A percentile compares a stretch with the other conserved stretches of the same genome.
Conservation (phyloP, 2,113 vertebrate genomes). For the Corythornis vintsioides region DNA sequence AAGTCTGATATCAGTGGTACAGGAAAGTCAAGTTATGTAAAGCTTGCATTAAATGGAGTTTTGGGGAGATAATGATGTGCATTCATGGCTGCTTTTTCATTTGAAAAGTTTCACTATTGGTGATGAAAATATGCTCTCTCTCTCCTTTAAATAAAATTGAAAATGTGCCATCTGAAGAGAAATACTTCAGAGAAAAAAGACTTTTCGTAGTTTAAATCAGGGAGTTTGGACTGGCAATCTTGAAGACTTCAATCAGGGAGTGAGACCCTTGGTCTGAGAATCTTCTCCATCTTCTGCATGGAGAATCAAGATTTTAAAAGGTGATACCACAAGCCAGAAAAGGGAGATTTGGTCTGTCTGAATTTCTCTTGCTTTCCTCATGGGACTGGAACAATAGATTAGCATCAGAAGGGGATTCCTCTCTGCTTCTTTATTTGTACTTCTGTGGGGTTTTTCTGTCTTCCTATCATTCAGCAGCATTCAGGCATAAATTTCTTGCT, state of each 20-base stretch:
- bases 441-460: not conserved
- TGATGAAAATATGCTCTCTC: not conserved
- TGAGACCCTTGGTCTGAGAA: not conserved
- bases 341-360: not conserved
- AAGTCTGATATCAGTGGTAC: conserved; percentile 32
- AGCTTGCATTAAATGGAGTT: not conserved
- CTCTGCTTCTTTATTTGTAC: not conserved
- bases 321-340: not conserved
- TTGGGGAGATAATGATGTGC: not conserved
- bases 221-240: not conserved
- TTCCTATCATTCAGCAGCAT: not conserved
- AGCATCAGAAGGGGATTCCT: not conserved
- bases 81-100: not conserved
- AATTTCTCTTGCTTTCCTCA: not conserved
- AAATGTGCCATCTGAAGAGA: not conserved
- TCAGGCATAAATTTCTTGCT: not conserved
- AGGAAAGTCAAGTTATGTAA: not conserved
- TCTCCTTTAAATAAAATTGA: not conserved
- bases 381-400: not conserved
- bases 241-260: not conserved
- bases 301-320: not conserved
- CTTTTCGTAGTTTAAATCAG: not conserved
- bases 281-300: not conserved
- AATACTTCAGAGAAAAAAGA: not conserved
- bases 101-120: not conserved